Conservation (phyloP, 2,888 invertebrate species). For the Scaptomyza flava region DNA sequence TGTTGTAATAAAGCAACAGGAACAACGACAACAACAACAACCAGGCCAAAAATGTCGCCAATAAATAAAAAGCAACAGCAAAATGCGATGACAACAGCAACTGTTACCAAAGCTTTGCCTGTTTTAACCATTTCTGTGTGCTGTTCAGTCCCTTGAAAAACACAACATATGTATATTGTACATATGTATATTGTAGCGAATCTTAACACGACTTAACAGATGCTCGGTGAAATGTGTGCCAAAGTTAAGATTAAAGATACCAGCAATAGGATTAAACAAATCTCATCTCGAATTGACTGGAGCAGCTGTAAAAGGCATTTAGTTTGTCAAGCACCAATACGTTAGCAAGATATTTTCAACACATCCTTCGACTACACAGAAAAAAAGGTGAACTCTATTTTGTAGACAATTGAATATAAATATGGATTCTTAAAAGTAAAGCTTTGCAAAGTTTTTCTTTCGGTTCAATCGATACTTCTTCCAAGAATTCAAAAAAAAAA, state of each 20-base stretch:
- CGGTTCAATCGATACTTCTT: neutral
- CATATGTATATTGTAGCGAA: too few relatives aligned
- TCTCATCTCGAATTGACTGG: constrained; percentile 29
- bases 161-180: too few relatives aligned
- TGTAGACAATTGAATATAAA: neutral
- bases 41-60: constrained; percentile 60
- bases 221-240: constrained; percentile 12
- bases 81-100: constrained; percentile 73
- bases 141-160: constrained; percentile 13
- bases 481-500: neutral
- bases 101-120: constrained; percentile 25
- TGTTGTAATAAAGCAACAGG: constrained; percentile 53
- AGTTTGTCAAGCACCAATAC: constrained; percentile 16
- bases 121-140: constrained; percentile 62
- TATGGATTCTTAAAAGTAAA: neutral
- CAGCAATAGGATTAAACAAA: constrained; percentile 24
- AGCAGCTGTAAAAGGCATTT: constrained; percentile 20
- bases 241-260: neutral
- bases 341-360: neutral
- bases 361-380: neutral
- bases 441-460: neutral
- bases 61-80: constrained; percentile 60
- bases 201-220: constrained; percentile 19
- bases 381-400: neutral
- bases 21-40: constrained; percentile 31